These are phyloP conservation scores for Hyposoter didymator DNA, from an alignment of 2,888 invertebrate genomes.

Conservation along the genomic window DNA sequence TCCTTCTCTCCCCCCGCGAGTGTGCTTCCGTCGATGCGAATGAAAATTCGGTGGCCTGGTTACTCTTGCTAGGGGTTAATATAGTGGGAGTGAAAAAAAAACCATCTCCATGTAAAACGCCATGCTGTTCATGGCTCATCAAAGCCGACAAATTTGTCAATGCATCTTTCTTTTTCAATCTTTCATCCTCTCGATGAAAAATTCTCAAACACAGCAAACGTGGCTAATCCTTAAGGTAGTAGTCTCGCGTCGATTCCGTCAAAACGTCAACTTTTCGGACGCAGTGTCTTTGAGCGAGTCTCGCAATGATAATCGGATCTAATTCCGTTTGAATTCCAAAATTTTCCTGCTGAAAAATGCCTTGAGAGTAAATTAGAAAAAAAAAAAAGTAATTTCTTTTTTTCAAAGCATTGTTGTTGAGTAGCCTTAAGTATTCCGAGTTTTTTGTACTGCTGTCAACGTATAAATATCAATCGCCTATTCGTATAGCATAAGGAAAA, in stretches of 20 bases:
- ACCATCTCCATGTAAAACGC: not conserved
- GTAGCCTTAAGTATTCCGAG: not conserved
- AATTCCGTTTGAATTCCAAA: no score
- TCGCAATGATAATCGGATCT: no score
- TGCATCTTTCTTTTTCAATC: not conserved
- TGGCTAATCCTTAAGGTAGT: not conserved
- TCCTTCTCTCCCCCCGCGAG: not conserved
- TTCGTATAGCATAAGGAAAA: not conserved
- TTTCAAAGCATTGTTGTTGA: no score
- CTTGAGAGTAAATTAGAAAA: no score
- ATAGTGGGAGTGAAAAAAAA: conserved; percentile 5
- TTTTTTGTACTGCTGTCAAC: not conserved
- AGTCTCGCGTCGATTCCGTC: no score
- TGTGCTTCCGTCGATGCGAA: conserved; percentile 3
- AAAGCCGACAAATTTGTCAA: conserved; percentile 17
- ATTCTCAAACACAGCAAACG: not conserved
- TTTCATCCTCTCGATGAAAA: not conserved
- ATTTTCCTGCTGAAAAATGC: no score
- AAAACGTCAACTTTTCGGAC: no score
- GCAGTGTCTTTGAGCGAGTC: no score
- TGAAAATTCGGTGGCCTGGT: conserved; percentile 33
- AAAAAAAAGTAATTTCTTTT: no score
- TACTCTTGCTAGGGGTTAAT: conserved; percentile 22
- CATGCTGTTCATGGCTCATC: not conserved
- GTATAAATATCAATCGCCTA: not conserved